These are phyloP conservation scores for Spheniscus humboldti DNA, from an alignment of 2,797 vertebrate genomes.

Conservation along the genomic window DNA sequence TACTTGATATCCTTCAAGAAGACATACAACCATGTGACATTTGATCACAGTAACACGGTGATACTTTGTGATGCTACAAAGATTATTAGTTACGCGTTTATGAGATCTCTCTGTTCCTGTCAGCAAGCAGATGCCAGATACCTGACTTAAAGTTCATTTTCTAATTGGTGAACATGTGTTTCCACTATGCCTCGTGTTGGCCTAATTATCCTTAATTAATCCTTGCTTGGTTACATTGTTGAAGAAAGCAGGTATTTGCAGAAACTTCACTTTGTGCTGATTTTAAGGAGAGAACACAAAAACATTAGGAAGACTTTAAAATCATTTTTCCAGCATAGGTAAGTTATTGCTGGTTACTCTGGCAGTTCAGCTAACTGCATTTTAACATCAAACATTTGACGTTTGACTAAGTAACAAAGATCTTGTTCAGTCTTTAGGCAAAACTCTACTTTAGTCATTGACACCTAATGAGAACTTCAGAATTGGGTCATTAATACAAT, in stretches of 20 bases:
- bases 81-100: neutral
- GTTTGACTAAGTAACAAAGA: neutral
- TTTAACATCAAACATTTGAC: neutral
- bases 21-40: neutral
- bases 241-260: neutral
- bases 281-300: constrained; percentile 1
- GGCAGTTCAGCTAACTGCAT: neutral
- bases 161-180: neutral
- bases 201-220: constrained; percentile 28
- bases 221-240: neutral
- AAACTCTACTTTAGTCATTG: neutral
- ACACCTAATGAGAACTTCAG: neutral
- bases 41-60: neutral
- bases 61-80: neutral
- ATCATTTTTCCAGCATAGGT: neutral
- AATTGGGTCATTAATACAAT: neutral
- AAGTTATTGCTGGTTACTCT: neutral
- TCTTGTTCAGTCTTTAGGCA: neutral
- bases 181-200: neutral
- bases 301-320: neutral
- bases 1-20: neutral
- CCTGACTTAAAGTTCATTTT: neutral
- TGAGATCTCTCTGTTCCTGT: neutral
- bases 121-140: neutral
- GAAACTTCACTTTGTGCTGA: constrained; percentile 3